Base-by-base conservation (phyloP, 1,140 invertebrate genomes). In the Colletes gigas region DNA sequence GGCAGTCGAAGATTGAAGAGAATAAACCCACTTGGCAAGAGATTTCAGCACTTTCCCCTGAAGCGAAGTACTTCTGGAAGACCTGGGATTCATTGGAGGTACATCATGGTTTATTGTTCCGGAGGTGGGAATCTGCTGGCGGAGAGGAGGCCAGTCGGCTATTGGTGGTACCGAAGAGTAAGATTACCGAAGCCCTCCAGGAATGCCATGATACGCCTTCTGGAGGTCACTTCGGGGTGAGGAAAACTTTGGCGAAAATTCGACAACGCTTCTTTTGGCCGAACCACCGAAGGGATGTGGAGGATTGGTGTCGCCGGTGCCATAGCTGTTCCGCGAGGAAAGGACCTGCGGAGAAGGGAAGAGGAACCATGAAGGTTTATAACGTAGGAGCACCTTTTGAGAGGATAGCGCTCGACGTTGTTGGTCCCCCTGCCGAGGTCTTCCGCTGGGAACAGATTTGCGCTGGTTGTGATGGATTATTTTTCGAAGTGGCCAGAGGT, bases 31-130 rank as follows among this genome's bases (percentile, higher is more conserved):
- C 3, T 21, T 74, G 59, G 72, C 44, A 65, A 1, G 69, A 73
- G 3, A 1, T 39, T 4, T 9, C 15, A 3, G 4, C 19, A 9
- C 30, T 19, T 3, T 44, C 55, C 0, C 7, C 19, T 17, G 21
- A 4, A 1, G 15, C 17, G 3, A 62, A 63, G 7, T 68, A 54
- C 30, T 21, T n/a, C 14, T 74, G 54, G 63, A 1, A 0, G 0
- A 44, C 66, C 14, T 79, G 21, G 77, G 62, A 72, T n/a, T 30
- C 39, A 3, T 14, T 79, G 10, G 77, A 67, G 15, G 2, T 79
- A 3, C 10, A 17, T 0, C 21, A 65, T 0, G 77, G 41, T 1
- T 10, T 79, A 7, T 12, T 79, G 4, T 57, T 21, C 21, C 39
- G 4, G 4, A 73, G 10, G 41, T 80, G 54, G 59, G 71, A 73